Conservation (phyloP, 2,797 vertebrate species). For the Myotis planiceps region DNA sequence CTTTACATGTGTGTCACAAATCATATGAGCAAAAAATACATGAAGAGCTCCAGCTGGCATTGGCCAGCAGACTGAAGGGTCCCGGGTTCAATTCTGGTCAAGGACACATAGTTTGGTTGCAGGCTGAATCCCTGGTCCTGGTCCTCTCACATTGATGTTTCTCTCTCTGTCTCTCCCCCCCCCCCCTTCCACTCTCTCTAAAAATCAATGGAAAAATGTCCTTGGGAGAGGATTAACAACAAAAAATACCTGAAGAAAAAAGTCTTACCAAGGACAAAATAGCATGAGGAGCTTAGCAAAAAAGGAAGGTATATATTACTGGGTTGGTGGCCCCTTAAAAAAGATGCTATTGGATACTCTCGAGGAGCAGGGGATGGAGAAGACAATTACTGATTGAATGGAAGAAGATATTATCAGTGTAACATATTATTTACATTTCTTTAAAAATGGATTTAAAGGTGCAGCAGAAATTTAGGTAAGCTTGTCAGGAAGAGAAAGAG, state of each 20-base stretch:
- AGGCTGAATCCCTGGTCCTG: no score
- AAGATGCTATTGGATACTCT: neutral
- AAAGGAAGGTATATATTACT: neutral
- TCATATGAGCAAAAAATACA: neutral
- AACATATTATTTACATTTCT: neutral
- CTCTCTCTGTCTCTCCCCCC: no score
- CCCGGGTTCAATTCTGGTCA: no score
- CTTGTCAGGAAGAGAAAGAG: neutral
- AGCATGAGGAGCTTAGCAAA: neutral
- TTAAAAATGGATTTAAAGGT: conserved; percentile 17
- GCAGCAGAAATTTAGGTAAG: neutral
- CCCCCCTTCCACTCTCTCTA: no score
- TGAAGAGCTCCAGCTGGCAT: neutral
- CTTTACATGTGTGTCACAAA: neutral
- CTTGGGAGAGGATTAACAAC: no score
- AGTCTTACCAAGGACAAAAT: neutral
- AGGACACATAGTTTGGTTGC: no score
- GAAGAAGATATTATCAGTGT: neutral
- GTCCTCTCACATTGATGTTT: no score
- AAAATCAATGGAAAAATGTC: no score
- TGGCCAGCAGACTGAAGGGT: no score
- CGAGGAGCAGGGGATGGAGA: no score
- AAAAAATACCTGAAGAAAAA: neutral
- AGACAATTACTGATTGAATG: neutral
- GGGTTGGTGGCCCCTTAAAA: neutral